Evolutionary conservation across 2,888 invertebrate genomes (phyloP), one percentile per base, ranked within the genome.

Genomic region (Melanotus villosus): DNA sequence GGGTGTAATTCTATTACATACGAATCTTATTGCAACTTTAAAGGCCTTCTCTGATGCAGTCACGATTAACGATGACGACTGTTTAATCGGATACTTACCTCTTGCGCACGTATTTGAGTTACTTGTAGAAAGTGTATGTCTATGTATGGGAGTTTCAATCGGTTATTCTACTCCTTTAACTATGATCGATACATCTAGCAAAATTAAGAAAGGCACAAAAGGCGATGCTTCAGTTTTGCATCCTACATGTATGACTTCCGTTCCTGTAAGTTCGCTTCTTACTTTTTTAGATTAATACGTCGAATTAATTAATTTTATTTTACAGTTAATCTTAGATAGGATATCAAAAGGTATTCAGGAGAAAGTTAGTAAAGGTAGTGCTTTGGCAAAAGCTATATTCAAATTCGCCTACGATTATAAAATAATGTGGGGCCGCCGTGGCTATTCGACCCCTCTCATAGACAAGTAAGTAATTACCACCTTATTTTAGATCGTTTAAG

Each of bases 281-380:
- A 7, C 3, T 43, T 1, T 18, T 19, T 16, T 16, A 9, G 10
- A 7, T 7, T 16, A 1, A 4, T 6, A 16, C 3, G 1, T 43
- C 2, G 1, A 12, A 7, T 10, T 9, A 47, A 16, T 38, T 32
- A 14, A n/a, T 47, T 34, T 34, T 59, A 19, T 65, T 45, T 71
- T 73, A 1, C 86, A 97, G 95, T 88, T 98, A 59, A 98, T 99
- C 78, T 91, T 99, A 88, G 99, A 99, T 86, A 92, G 99, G 79
- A 95, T 99, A 82, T 97, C 97, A 81, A 99, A 99, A 86, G 96
- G 94, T 76, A 96, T 99, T 71, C 95, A 95, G 81, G 98, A 98
- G 81, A 97, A 96, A 84, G 95, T 99, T 59, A 90, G 91, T 57
- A 92, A 92, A 77, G 93, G 95, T 64, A 92, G 95, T 7, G 87